Evolutionary conservation across 2,797 vertebrate genomes (phyloP), one percentile per base, ranked within the genome.

Genomic region (Lophotriccus pileatus): DNA sequence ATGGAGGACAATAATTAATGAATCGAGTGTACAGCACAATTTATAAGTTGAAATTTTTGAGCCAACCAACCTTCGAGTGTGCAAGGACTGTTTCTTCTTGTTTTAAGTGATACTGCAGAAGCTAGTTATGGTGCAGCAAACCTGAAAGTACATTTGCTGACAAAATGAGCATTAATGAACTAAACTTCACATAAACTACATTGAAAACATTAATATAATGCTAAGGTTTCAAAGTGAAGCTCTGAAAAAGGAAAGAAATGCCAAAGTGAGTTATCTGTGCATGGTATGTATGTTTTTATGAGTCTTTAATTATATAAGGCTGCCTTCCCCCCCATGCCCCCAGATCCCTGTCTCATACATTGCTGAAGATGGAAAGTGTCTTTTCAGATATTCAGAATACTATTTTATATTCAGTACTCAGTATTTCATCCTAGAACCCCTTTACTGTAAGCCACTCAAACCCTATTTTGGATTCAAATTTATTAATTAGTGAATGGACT

Each of bases 61-160:
- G 39, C 56, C 27, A 32, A 7, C 63, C 37, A 68, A 41, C 79
- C 59, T 84, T 73, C 86, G 77, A 90, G 73, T 75, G 25, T 74
- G 60, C 44, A 63, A 84, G 56, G 46, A 60, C n/a, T 25, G 10
- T 47, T 95, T 95, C 59, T 88, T 86, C n/a, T 83, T 63, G 17
- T 80, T 95, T 62, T 60, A 83, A 64, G n/a, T 82, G 58, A 79
- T 82, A 75, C 66, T 93, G 22, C 4, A 43, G 52, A 34, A 80
- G 66, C 49, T 83, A 68, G 74, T 81, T 93, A 66, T 36, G 76
- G 41, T 77, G 74, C 82, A 87, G 50, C 76, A 94, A 91, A 82
- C 49, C 28, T 81, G 70, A 50, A 95, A 85, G 47, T 46, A 55
- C 14, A 6, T 70, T 92, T 58, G 6, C 49, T 93, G 36, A 10